phyloP scores from a whole-genome alignment of 2,888 invertebrate species.

The Belgica antarctica region DNA sequence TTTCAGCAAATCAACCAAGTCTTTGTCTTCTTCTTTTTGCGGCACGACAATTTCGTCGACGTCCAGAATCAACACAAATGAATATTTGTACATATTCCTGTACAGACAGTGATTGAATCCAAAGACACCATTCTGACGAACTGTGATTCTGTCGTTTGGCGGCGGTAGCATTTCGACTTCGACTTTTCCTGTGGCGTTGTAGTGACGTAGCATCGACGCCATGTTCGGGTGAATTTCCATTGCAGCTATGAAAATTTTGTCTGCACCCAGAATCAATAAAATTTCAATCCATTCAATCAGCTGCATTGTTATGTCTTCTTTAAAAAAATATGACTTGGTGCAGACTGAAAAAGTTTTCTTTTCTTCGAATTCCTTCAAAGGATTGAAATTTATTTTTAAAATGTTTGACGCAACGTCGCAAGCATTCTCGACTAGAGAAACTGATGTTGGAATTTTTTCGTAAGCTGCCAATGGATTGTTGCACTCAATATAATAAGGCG shows the following conservation, averaged over 20 bases:
- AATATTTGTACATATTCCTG: conserved; percentile 2
- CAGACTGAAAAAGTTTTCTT: background rate
- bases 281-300: conserved; percentile 37
- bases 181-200: background rate
- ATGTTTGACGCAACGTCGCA: conserved; percentile 14
- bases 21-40: background rate
- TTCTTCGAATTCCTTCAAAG: background rate
- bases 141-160: background rate
- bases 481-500: background rate
- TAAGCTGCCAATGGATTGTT: background rate
- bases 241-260: conserved; percentile 6
- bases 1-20: conserved; percentile 3
- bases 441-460: background rate
- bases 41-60: conserved; percentile 31
- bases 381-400: background rate
- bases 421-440: conserved; percentile 4
- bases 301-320: background rate
- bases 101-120: conserved; percentile 16
- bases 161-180: background rate
- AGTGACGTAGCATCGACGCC: background rate
- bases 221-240: conserved; percentile 13
- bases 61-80: background rate
- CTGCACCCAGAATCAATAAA: background rate
- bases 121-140: background rate
- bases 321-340: background rate